Base-by-base conservation (phyloP, 2,113 vertebrate genomes). In the Orycteropus afer region DNA sequence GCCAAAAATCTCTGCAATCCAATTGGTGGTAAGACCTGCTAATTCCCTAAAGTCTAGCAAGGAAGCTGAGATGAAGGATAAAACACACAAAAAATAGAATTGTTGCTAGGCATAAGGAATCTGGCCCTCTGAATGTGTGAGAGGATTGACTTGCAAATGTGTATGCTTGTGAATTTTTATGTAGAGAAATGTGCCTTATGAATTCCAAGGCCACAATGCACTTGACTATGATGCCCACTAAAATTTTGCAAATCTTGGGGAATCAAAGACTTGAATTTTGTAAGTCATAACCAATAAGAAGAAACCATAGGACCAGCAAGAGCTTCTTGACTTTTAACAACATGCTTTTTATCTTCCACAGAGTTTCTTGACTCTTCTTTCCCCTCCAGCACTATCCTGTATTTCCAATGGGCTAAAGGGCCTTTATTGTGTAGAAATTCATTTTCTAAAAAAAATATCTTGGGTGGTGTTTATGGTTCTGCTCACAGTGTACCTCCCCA, bases 1-100 rank as follows among this genome's bases (percentile, higher is more conserved):
- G 93, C 93, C 96, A 96, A 97, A 83, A 96, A 91, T 23, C 81
- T 97, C 85, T 97, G 92, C 84, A 97, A 71, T 98, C 90, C 93
- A 97, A 95, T 96, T 97, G 89, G 85, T 96, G 96, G 91, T 93
- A 97, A 98, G 90, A 93, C 90, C 91, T 97, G 91, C 25, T 97
- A 97, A 98, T 97, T 98, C 96, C 96, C 93, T 95, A 84, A 97
- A 97, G 96, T 61, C 95, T 96, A 98, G 97, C 97, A 97, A 98
- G 98, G 77, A 86, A 98, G 89, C 95, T 96, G 97, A 96, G 71
- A 95, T 97, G 87, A 91, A 96, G 95, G 93, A 97, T 92, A 98
- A 97, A 97, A 97, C 91, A 97, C 86, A 97, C 74, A 93, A 71
- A 97, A 97, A 95, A 97, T 88, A 96, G 86, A 97, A 97, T 97